Percentiles rank a stretch among this genome's conserved stretches.
Conservation (phyloP, 1,140 invertebrate species). For the Ganaspis sp. region DNA sequence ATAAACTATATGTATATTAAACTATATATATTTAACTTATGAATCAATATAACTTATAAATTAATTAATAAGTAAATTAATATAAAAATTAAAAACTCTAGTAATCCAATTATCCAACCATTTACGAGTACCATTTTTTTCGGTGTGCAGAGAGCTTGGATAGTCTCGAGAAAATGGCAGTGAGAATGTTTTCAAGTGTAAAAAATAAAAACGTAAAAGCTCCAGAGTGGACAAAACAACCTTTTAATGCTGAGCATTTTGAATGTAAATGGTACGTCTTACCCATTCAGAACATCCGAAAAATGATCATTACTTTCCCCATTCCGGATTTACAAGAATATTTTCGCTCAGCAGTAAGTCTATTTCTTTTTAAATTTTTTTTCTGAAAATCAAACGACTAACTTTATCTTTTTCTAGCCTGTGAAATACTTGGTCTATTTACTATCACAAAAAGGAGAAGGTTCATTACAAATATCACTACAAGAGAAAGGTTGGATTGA, state of each 20-base stretch:
- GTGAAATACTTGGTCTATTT: constrained; percentile 92
- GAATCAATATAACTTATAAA: no score
- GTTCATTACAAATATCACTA: constrained; percentile 93
- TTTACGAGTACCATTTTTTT: no score
- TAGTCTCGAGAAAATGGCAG: constrained; percentile 88
- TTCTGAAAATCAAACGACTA: background rate
- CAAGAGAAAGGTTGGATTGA: constrained; percentile 94
- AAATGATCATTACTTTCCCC: constrained; percentile 91
- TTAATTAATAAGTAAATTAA: no score
- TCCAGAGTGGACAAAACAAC: constrained; percentile 88
- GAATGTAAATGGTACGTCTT: constrained; percentile 84
- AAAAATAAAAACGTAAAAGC: constrained; percentile 85
- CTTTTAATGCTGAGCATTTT: constrained; percentile 85
- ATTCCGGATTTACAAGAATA: constrained; percentile 89
- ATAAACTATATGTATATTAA: no score
- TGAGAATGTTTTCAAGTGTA: constrained; percentile 86
- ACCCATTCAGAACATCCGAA: constrained; percentile 95
- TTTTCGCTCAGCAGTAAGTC: constrained; percentile 90
- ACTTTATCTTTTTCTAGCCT: constrained; percentile 80
- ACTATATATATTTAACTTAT: no score
- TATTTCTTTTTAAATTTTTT: constrained; percentile 77
- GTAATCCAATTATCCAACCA: no score
- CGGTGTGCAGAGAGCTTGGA: constrained; percentile 92
- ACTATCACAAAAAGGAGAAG: constrained; percentile 96
- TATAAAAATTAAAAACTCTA: no score